These are phyloP conservation scores for Trissolcus basalis DNA, from an alignment of 1,140 invertebrate genomes.

Conservation along the genomic window DNA sequence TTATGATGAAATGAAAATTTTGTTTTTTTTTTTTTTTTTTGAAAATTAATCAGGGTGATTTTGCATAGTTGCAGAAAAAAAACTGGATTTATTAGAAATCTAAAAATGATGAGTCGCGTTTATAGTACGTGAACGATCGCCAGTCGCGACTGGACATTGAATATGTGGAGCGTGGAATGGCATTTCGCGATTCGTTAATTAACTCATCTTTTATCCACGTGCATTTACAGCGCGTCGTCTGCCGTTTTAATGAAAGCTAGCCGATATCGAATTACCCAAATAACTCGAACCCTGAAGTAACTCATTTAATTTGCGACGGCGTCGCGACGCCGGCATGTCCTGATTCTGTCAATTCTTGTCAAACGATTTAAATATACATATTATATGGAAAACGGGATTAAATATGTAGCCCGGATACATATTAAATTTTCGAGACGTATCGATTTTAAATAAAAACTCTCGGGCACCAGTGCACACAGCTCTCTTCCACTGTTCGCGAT, in stretches of 20 bases:
- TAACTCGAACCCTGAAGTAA: constrained; percentile 69
- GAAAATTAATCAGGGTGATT: too few relatives aligned
- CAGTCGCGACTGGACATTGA: not conserved
- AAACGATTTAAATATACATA: constrained; percentile 71
- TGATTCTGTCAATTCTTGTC: constrained; percentile 72
- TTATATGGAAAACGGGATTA: constrained; percentile 65
- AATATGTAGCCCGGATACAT: constrained; percentile 63
- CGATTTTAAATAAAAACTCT: constrained; percentile 40
- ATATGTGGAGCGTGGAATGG: not conserved
- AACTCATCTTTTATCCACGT: constrained; percentile 48
- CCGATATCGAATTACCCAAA: constrained; percentile 72
- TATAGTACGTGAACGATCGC: too few relatives aligned
- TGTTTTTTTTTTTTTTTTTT: too few relatives aligned
- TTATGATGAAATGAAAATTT: too few relatives aligned
- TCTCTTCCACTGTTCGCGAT: not conserved
- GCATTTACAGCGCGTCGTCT: constrained; percentile 52
- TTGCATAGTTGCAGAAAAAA: too few relatives aligned
- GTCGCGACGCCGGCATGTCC: constrained; percentile 69
- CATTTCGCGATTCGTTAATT: constrained; percentile 43
- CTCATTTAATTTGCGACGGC: constrained; percentile 71
- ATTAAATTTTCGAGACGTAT: constrained; percentile 57
- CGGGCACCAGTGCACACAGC: not conserved
- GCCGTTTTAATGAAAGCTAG: constrained; percentile 65
- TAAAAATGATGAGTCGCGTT: too few relatives aligned
- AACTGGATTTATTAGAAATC: too few relatives aligned